These are phyloP conservation scores for Rotaria socialis DNA, from an alignment of 2,888 invertebrate genomes.

Conservation along the genomic window DNA sequence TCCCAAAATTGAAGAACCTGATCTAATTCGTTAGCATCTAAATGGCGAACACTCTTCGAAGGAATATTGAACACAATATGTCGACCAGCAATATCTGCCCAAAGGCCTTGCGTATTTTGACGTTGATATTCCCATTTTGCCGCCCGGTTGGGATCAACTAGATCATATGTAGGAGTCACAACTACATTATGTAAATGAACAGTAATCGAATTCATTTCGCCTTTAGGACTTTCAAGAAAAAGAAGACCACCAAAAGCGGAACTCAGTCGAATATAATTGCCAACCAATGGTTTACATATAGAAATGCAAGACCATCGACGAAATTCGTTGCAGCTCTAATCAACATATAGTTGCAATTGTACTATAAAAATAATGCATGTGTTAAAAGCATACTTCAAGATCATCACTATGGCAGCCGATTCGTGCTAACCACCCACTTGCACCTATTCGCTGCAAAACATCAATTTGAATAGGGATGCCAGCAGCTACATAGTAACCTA, in stretches of 20 bases:
- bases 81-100: constrained; percentile 50
- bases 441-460: constrained; percentile 10
- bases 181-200: constrained; percentile 37
- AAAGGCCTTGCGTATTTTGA: constrained; percentile 45
- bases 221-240: constrained; percentile 38
- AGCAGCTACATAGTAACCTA: constrained; percentile 48
- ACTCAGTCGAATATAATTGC: neutral
- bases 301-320: constrained; percentile 39
- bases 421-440: constrained; percentile 47
- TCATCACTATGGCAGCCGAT: constrained; percentile 49
- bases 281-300: neutral
- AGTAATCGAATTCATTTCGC: neutral
- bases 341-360: too few species aligned
- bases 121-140: neutral
- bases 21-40: constrained; percentile 46
- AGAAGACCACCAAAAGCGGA: constrained; percentile 41
- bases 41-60: constrained; percentile 47
- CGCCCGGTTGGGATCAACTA: constrained; percentile 36
- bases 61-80: constrained; percentile 48
- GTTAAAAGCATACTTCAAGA: constrained; percentile 25
- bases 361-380: too few species aligned
- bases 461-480: constrained; percentile 38
- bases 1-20: constrained; percentile 48
- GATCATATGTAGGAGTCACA: constrained; percentile 35
- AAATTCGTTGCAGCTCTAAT: neutral